phyloP scores from a whole-genome alignment of 2,888 invertebrate genomes.

The Eupithecia dodoneata region DNA sequence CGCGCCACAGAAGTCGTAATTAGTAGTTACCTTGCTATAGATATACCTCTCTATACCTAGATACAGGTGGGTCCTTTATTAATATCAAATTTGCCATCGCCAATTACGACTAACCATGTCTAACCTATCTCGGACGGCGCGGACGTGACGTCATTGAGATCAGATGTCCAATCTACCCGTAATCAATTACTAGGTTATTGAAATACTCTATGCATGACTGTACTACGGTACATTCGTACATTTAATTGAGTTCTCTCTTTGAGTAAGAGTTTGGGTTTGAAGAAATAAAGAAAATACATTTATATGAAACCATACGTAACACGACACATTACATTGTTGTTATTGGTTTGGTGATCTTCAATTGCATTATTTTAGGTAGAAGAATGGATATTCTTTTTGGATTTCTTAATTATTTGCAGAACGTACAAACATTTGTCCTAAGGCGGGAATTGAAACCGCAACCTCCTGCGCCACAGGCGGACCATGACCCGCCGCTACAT shows the following conservation, averaged over 20 bases:
- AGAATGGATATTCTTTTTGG: background rate
- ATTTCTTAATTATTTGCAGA: background rate
- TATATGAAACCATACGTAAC: too few relatives aligned
- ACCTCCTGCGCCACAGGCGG: too few relatives aligned
- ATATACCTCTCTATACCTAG: conserved; percentile 3
- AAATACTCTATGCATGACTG: conserved; percentile 46
- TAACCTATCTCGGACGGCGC: conserved; percentile 31
- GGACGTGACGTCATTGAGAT: conserved; percentile 54
- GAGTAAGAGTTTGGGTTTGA: conserved; percentile 17
- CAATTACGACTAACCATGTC: conserved; percentile 33
- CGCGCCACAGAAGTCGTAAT: too few relatives aligned
- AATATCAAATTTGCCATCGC: conserved; percentile 23
- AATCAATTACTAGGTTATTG: conserved; percentile 56
- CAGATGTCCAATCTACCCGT: conserved; percentile 53
- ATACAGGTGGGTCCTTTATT: conserved; percentile 11
- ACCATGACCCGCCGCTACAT: too few relatives aligned
- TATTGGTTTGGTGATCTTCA: background rate
- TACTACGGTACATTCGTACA: conserved; percentile 48
- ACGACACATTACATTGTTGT: too few relatives aligned
- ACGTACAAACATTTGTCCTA: too few relatives aligned
- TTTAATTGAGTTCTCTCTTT: conserved; percentile 52
- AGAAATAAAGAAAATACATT: too few relatives aligned
- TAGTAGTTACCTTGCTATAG: background rate
- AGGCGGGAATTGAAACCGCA: too few relatives aligned
- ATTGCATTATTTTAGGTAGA: background rate